Conservation (phyloP, 2,797 vertebrate genomes). For the Rhinella marina region DNA sequence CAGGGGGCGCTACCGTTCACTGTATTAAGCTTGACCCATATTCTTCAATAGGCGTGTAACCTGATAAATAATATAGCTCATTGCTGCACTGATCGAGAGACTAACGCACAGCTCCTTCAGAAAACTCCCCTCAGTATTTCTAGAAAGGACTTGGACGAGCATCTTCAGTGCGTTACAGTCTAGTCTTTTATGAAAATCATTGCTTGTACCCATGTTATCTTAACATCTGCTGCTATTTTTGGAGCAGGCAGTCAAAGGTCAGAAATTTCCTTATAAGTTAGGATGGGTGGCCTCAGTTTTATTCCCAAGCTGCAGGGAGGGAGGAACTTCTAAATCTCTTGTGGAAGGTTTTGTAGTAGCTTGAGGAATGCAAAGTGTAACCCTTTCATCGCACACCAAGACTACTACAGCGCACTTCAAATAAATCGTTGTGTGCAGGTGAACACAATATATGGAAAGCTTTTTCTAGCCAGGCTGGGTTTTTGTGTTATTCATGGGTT, state of each 20-base stretch:
- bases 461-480: neutral
- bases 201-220: conserved; percentile 3
- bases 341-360: conserved; percentile 28
- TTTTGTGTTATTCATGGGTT: neutral
- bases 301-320: conserved; percentile 45
- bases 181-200: conserved; percentile 1
- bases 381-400: conserved; percentile 4
- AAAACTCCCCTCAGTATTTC: neutral
- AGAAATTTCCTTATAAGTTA: conserved; percentile 44
- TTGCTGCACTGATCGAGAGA: neutral
- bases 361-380: conserved; percentile 36
- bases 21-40: neutral
- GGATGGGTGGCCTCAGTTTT: conserved; percentile 22
- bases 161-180: neutral
- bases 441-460: neutral
- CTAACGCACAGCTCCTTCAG: neutral
- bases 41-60: neutral
- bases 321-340: conserved; percentile 22
- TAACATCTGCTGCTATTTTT: conserved; percentile 46
- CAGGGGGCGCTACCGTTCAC: neutral
- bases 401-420: neutral
- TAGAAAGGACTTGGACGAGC: neutral
- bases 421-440: neutral
- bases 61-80: neutral
- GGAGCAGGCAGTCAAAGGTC: conserved; percentile 27